These are phyloP conservation scores for Synergus gifuensis DNA, from an alignment of 2,888 invertebrate genomes.

Conservation along the genomic window DNA sequence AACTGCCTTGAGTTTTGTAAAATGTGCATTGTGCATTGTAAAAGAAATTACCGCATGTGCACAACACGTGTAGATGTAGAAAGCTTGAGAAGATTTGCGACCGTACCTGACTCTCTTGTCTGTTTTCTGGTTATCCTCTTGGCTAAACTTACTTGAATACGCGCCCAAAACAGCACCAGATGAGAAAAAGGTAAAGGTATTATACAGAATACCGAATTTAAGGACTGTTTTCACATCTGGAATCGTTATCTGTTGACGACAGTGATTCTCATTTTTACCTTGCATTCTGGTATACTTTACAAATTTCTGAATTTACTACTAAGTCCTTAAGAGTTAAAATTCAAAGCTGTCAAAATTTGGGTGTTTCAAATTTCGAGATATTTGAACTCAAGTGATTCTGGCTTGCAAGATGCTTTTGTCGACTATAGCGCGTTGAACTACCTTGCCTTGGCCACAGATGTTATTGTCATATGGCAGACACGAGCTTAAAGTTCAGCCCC, in stretches of 20 bases:
- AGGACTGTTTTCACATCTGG: constrained; percentile 31
- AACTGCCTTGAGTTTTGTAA: constrained; percentile 1
- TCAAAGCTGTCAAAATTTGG: not conserved
- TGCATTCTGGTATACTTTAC: not conserved
- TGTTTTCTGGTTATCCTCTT: constrained; percentile 41
- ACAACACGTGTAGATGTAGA: constrained; percentile 43
- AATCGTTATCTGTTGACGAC: constrained; percentile 6
- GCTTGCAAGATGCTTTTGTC: constrained; percentile 38
- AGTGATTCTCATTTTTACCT: constrained; percentile 9
- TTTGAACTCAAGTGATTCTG: constrained; percentile 1
- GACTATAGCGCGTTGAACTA: not conserved
- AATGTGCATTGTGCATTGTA: not conserved
- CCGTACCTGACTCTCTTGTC: constrained; percentile 53
- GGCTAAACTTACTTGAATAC: constrained; percentile 22
- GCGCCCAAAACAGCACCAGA: not conserved
- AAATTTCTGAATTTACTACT: not conserved
- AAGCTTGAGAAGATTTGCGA: constrained; percentile 44
- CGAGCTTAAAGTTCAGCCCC: constrained; percentile 55
- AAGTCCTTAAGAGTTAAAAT: not conserved
- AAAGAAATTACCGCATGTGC: constrained; percentile 45
- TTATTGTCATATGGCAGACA: constrained; percentile 75
- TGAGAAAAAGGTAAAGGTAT: constrained; percentile 21
- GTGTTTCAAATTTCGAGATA: constrained; percentile 4
- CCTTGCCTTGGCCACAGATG: constrained; percentile 66
- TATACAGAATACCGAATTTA: not conserved